Percentiles rank a stretch among this genome's conserved stretches.
These are phyloP conservation scores for Shargacucullia verbasci DNA, from an alignment of 2,888 invertebrate genomes.

Conservation along the genomic window DNA sequence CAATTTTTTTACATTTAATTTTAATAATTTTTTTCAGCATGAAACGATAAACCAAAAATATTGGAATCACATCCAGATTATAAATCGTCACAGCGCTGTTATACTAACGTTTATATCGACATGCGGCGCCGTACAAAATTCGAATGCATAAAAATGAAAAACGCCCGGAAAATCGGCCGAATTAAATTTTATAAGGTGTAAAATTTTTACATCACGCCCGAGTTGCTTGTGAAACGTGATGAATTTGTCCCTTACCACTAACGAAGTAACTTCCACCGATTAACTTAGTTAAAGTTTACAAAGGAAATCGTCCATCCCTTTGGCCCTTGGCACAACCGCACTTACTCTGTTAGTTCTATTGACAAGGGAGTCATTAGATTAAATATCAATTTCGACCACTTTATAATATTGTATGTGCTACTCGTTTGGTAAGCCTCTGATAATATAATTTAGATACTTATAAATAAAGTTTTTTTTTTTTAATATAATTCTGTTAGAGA, in stretches of 20 bases:
- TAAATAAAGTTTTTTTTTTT: too few species aligned
- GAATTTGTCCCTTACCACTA: conserved; percentile 54
- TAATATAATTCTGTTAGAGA: too few species aligned
- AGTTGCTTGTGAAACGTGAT: conserved; percentile 41
- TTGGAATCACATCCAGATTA: background rate
- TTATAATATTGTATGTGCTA: conserved; percentile 13
- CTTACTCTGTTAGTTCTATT: conserved; percentile 55
- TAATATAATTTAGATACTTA: background rate
- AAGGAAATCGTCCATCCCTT: conserved; percentile 52
- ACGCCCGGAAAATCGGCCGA: background rate
- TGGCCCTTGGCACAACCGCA: conserved; percentile 46
- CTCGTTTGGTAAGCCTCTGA: background rate
- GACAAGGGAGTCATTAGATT: conserved; percentile 47
- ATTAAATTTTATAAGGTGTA: conserved; percentile 45
- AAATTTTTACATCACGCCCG: conserved; percentile 37
- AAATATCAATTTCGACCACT: conserved; percentile 50
- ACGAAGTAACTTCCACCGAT: conserved; percentile 52
- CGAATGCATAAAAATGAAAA: conserved; percentile 29
- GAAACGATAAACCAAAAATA: too few species aligned
- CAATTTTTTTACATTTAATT: too few species aligned
- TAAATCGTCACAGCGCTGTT: background rate
- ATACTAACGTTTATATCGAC: conserved; percentile 31
- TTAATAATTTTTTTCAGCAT: too few species aligned
- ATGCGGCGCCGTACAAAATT: conserved; percentile 8
- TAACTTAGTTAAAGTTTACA: conserved; percentile 58